Evolutionary conservation across 2,113 vertebrate genomes (phyloP).

Genomic region (Calyptommatus sinebrachiatus): DNA sequence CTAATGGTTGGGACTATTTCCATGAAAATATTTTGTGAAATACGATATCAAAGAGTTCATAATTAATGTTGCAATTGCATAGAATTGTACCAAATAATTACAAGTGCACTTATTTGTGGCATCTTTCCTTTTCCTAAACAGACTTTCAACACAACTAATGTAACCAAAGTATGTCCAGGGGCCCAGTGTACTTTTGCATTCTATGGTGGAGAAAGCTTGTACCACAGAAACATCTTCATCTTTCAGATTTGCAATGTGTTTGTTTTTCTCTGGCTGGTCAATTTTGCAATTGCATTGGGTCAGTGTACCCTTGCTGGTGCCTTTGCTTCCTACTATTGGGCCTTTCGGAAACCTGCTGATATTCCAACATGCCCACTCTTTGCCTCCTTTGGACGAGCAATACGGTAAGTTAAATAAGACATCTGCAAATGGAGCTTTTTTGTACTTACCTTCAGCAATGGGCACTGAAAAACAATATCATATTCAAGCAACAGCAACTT

Average conservation of each 20-base stretch:
- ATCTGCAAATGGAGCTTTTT: background rate
- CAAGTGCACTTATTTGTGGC: background rate
- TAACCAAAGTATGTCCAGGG: constrained; percentile 81
- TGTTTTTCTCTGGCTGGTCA: constrained; percentile 92
- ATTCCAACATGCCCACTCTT: constrained; percentile 87
- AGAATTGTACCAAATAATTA: constrained; percentile 5
- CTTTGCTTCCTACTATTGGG: constrained; percentile 96
- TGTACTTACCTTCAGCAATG: too few species aligned
- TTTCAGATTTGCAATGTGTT: constrained; percentile 90
- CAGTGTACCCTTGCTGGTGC: constrained; percentile 94
- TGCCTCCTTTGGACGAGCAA: constrained; percentile 86
- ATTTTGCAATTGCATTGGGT: constrained; percentile 90
- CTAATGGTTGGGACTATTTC: background rate
- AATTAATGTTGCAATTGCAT: background rate
- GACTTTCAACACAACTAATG: constrained; percentile 83
- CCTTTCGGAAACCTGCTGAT: constrained; percentile 86
- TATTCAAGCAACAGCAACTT: too few species aligned
- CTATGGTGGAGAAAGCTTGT: constrained; percentile 87
- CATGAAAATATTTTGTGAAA: background rate
- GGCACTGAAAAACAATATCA: too few species aligned
- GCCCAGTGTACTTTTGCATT: constrained; percentile 90
- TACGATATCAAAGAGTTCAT: background rate
- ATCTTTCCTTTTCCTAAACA: constrained; percentile 63
- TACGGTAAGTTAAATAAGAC: constrained; percentile 74
- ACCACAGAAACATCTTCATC: constrained; percentile 83